Base-by-base conservation (phyloP, 1,140 invertebrate species). In the Trypoxylus dichotomus region DNA sequence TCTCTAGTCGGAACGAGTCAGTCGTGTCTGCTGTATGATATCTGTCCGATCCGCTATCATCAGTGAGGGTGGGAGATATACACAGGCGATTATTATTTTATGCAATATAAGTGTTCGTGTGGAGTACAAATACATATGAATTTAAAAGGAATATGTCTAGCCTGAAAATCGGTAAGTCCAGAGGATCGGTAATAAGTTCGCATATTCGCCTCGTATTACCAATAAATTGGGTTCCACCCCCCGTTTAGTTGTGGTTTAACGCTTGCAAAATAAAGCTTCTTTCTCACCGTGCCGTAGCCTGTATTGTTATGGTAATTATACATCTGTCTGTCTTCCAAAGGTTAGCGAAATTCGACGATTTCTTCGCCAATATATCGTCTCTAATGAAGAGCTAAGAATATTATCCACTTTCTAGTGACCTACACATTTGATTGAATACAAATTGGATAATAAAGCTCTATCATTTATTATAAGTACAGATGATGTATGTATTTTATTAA, bases 131-230 rank as follows among this genome's bases (percentile, higher is more conserved):
- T 74, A 76, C 79, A 60, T 76, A 85, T 85, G 84, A 79, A 78
- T 83, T 79, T 79, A 76, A 81, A 75, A 84, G 86, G 86, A 90
- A 88, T 89, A 91, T 91, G 90, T 90, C 89, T 86, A 91, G 89
- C 87, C 87, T 91, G 87, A 91, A 90, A 88, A 89, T 90, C 84
- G 90, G 90, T 91, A 88, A 90, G 89, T 81, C 11, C 25, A 25
- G 27, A 68, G 6, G 47, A 37, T n/a, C 47, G 24, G 24, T 6
- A 68, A 11, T 77, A 6, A 43, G 68, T 78, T 32, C 78, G 77
- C 54, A 76, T 80, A 68, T 81, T 79, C n/a, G 37, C n/a, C 47
- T 11, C 3, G 7, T 54, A 8, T 8, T 21, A 6, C 54, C 75
- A 68, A n/a, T 10, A n/a, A 19, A 29, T 19, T 42, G 27, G 82